Evolutionary conservation across 2,113 vertebrate species (phyloP).

Genomic region (Alligator mississippiensis): DNA sequence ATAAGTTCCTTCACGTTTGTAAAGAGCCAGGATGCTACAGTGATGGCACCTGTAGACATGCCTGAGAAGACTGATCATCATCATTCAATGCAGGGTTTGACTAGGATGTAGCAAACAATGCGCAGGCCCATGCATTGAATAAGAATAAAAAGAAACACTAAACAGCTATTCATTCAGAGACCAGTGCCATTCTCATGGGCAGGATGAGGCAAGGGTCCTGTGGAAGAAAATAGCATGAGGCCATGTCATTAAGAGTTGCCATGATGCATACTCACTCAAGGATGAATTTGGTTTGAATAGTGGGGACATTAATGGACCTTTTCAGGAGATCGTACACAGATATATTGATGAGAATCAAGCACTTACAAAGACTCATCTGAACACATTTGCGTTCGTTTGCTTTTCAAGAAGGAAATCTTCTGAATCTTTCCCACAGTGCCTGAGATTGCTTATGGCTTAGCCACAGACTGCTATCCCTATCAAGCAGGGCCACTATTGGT

Average conservation of each 20-base stretch:
- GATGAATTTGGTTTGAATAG: not conserved
- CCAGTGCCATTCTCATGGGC: not conserved
- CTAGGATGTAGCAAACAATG: not conserved
- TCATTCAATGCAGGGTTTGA: not conserved
- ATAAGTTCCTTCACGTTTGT: not conserved
- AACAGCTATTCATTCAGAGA: not conserved
- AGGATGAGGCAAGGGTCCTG: not conserved
- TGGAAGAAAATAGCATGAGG: not conserved
- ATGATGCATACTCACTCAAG: not conserved
- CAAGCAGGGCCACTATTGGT: too few relatives aligned
- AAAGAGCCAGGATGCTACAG: not conserved
- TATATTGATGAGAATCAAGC: too few relatives aligned
- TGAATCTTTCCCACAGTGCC: too few relatives aligned
- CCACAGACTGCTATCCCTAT: too few relatives aligned
- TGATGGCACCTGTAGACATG: not conserved
- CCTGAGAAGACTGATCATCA: not conserved
- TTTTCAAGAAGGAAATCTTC: too few relatives aligned
- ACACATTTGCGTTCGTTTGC: too few relatives aligned
- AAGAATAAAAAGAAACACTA: not conserved
- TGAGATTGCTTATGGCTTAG: too few relatives aligned
- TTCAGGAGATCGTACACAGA: too few relatives aligned
- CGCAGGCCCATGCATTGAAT: not conserved
- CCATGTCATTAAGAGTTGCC: not conserved
- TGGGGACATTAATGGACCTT: too few relatives aligned
- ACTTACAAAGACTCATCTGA: too few relatives aligned